A percentile compares a stretch with the other conserved stretches of the same genome.
Conservation (phyloP, 1,140 invertebrate species). For the Semibalanus balanoides region DNA sequence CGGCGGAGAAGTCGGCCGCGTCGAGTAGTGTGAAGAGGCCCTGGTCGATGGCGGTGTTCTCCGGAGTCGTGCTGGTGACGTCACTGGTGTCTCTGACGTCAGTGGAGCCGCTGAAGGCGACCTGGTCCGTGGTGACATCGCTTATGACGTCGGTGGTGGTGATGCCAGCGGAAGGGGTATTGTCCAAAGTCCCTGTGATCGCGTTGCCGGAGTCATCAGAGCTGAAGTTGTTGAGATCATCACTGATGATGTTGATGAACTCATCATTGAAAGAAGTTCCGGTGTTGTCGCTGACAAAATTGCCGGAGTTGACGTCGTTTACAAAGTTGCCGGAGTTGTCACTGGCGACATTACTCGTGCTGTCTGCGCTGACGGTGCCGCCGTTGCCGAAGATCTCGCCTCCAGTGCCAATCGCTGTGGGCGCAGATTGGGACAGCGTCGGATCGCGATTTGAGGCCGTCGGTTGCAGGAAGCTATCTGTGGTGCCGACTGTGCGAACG, state of each 20-base stretch:
- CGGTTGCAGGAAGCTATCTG: neutral
- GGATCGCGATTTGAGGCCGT: neutral
- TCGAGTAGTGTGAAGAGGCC: neutral
- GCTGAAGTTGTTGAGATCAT: neutral
- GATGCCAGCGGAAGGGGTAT: too few relatives aligned
- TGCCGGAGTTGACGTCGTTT: neutral
- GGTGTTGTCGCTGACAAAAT: neutral
- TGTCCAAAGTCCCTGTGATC: too few relatives aligned
- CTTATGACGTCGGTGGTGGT: neutral
- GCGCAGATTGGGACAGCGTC: neutral
- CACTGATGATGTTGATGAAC: neutral
- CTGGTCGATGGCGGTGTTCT: neutral
- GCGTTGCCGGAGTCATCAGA: neutral
- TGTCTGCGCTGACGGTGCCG: neutral
- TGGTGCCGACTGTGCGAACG: neutral
- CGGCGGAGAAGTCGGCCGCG: neutral
- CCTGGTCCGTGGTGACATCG: neutral
- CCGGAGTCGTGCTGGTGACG: neutral
- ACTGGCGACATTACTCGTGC: neutral
- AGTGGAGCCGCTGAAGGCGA: neutral
- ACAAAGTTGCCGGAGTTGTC: neutral
- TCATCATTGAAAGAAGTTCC: neutral
- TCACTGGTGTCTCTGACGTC: neutral
- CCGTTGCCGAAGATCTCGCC: too few relatives aligned
- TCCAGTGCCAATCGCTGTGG: neutral